Evolutionary conservation across 2,113 vertebrate species (phyloP).

Genomic region (Seriola dumerili): DNA sequence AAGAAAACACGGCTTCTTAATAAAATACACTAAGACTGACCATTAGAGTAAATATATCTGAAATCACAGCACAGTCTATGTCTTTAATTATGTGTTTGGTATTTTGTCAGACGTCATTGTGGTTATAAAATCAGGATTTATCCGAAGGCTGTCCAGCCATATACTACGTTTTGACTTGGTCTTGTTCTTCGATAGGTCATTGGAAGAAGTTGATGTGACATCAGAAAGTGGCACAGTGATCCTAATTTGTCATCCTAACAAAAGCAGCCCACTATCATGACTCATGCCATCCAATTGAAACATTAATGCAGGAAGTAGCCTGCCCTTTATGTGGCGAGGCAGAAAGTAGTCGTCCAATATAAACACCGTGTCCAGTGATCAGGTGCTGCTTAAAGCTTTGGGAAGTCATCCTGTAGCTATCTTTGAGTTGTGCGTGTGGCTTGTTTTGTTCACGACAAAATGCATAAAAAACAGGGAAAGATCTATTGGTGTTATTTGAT

Average conservation of each 20-base stretch:
- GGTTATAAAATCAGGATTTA: too few species aligned
- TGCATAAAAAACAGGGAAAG: not conserved
- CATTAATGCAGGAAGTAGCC: not conserved
- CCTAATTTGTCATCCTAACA: not conserved
- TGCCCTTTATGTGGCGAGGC: not conserved
- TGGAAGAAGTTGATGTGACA: not conserved
- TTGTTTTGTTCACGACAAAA: not conserved
- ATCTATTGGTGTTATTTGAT: not conserved
- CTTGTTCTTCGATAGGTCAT: not conserved
- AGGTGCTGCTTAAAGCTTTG: not conserved
- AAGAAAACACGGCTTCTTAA: too few species aligned
- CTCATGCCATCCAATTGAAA: not conserved
- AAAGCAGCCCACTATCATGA: not conserved
- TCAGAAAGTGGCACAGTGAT: not conserved
- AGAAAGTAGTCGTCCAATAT: not conserved
- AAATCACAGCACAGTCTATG: too few species aligned
- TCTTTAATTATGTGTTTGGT: too few species aligned
- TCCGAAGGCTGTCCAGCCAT: too few species aligned
- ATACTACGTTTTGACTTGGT: too few species aligned
- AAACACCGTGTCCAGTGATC: too few species aligned
- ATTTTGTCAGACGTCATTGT: too few species aligned
- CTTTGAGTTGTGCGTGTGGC: not conserved
- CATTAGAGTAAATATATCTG: too few species aligned
- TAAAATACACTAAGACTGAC: too few species aligned
- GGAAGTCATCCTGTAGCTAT: not conserved